Percentiles rank a stretch among this genome's conserved stretches.
Evolutionary conservation across 2,113 vertebrate species (phyloP).

Genomic region (Sigmodon hispidus): DNA sequence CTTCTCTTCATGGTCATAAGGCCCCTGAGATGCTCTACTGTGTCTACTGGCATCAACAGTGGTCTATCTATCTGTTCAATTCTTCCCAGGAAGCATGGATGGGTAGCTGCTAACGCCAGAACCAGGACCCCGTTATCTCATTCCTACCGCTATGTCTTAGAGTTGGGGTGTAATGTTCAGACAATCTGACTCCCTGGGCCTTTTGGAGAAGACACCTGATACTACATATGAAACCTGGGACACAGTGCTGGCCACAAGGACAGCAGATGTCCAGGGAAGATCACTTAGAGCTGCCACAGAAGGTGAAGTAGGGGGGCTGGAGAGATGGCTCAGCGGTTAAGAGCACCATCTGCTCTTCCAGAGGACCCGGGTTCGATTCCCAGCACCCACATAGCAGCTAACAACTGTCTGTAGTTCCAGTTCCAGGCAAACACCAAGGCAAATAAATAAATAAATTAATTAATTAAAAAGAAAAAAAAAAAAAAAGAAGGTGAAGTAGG

Average conservation of each 20-base stretch:
- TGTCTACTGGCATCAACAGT: neutral
- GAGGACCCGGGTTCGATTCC: too few relatives aligned
- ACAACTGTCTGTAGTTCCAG: too few relatives aligned
- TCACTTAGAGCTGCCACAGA: accelerated
- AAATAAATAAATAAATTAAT: too few relatives aligned
- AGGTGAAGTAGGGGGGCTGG: too few relatives aligned
- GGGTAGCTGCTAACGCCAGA: too few relatives aligned
- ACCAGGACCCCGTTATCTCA: neutral
- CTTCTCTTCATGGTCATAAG: neutral
- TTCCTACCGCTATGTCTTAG: accelerated
- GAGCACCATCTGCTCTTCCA: too few relatives aligned
- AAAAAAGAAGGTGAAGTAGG: neutral
- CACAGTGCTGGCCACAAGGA: accelerated
- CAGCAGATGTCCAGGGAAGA: neutral
- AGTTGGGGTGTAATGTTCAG: neutral
- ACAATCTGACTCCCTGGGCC: neutral
- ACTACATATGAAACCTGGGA: neutral
- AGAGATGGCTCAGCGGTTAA: too few relatives aligned
- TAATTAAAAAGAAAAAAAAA: too few relatives aligned
- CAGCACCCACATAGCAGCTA: too few relatives aligned
- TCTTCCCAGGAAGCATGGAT: neutral
- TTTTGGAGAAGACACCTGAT: neutral
- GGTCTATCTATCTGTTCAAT: accelerated
- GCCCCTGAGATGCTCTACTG: neutral
- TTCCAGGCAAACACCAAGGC: too few relatives aligned